A percentile compares a stretch with the other conserved stretches of the same genome.
phyloP scores from a whole-genome alignment of 2,797 vertebrate species.

The Anomalospiza imberbis region DNA sequence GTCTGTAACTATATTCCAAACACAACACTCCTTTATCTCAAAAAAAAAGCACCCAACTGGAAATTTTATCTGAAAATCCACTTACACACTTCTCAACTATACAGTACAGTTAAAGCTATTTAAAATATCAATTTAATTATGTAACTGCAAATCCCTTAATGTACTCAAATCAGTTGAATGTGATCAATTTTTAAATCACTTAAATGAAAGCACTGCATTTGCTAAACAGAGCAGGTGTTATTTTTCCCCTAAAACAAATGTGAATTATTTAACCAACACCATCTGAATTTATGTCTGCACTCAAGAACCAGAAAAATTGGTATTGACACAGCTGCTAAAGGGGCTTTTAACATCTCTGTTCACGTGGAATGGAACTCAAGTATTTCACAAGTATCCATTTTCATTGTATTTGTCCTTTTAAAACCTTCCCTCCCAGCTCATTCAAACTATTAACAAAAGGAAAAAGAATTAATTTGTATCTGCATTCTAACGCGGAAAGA shows the following conservation, averaged over 20 bases:
- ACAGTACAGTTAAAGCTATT: neutral
- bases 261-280: neutral
- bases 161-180: neutral
- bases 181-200: constrained; percentile 8
- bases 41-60: neutral
- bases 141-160: neutral
- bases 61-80: neutral
- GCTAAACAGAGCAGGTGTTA: neutral
- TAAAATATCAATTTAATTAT: constrained; percentile 18
- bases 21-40: neutral
- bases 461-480: neutral
- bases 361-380: neutral
- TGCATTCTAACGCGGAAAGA: neutral
- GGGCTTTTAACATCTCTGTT: neutral
- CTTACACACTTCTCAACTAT: neutral
- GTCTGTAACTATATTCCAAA: neutral
- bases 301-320: neutral
- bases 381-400: neutral
- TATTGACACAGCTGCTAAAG: constrained; percentile 10
- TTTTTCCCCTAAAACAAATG: neutral
- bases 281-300: neutral
- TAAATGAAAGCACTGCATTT: neutral
- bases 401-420: neutral
- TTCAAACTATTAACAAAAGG: neutral
- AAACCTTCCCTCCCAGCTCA: neutral